phyloP scores from a whole-genome alignment of 2,888 invertebrate species.

The Adelphocoris suturalis region DNA sequence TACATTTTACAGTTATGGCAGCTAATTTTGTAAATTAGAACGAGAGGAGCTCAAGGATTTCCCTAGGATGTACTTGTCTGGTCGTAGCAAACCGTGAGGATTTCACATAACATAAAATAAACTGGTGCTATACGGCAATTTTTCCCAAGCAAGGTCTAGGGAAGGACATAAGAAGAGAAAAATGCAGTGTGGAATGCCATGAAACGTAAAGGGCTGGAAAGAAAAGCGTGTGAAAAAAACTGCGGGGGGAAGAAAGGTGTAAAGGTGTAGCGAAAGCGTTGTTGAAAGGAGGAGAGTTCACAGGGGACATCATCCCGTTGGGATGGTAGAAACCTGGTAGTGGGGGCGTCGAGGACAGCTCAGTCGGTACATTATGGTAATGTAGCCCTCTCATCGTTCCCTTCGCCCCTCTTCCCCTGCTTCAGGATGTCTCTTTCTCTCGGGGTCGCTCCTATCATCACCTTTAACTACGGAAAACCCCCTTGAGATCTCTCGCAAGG shows the following conservation, averaged over 20 bases:
- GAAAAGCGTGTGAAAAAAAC: constrained; percentile 25
- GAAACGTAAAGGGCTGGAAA: constrained; percentile 2
- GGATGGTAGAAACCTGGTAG: constrained; percentile 25
- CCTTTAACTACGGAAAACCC: too few species aligned
- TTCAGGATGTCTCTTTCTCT: background rate
- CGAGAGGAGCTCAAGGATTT: background rate
- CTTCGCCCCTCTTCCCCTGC: constrained; percentile 34
- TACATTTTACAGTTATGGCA: too few species aligned
- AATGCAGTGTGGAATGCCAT: background rate
- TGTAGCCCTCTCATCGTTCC: constrained; percentile 47
- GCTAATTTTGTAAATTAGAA: background rate
- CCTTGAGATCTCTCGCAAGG: too few species aligned
- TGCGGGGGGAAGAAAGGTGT: background rate
- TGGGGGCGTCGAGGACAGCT: background rate
- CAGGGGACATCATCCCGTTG: constrained; percentile 30
- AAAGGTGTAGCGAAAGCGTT: background rate
- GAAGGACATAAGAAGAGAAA: background rate
- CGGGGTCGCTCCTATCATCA: too few species aligned
- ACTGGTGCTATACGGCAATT: background rate
- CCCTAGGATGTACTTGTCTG: background rate
- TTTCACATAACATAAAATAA: constrained; percentile 12
- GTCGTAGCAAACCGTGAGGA: constrained; percentile 4
- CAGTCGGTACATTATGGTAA: constrained; percentile 48
- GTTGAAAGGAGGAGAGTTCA: background rate
- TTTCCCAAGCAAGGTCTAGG: background rate